Conservation (phyloP, 2,113 vertebrate species). For the Pungitius pungitius region DNA sequence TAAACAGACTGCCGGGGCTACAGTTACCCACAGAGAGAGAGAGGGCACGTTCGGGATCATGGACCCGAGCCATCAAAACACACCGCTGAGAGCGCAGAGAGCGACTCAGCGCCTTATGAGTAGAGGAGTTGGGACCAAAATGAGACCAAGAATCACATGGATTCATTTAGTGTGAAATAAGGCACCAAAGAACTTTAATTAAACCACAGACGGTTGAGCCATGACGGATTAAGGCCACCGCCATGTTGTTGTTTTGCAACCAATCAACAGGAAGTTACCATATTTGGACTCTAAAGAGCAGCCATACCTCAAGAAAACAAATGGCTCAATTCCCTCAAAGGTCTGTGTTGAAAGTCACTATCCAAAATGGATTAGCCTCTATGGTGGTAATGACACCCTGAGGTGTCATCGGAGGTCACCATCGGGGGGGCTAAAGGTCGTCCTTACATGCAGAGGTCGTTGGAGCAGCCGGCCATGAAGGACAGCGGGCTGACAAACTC, state of each 20-base stretch:
- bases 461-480: constrained; percentile 93
- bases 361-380: background rate
- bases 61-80: constrained; percentile 34
- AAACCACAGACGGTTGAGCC: too few species aligned
- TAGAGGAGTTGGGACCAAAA: background rate
- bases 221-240: too few species aligned
- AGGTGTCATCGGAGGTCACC: background rate
- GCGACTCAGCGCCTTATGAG: background rate
- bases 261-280: too few species aligned
- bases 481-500: constrained; percentile 91
- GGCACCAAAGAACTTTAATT: background rate
- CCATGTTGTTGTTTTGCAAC: too few species aligned
- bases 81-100: constrained; percentile 13
- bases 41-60: constrained; percentile 26
- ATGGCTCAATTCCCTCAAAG: background rate
- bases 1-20: constrained; percentile 14
- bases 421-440: background rate
- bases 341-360: too few species aligned
- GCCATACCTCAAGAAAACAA: background rate
- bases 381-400: too few species aligned
- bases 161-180: background rate
- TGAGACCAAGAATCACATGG: background rate
- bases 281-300: background rate
- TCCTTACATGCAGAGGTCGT: constrained; percentile 94
- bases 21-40: constrained; percentile 28